Base-by-base conservation (phyloP, 2,797 vertebrate species). In the Sebastes minor region DNA sequence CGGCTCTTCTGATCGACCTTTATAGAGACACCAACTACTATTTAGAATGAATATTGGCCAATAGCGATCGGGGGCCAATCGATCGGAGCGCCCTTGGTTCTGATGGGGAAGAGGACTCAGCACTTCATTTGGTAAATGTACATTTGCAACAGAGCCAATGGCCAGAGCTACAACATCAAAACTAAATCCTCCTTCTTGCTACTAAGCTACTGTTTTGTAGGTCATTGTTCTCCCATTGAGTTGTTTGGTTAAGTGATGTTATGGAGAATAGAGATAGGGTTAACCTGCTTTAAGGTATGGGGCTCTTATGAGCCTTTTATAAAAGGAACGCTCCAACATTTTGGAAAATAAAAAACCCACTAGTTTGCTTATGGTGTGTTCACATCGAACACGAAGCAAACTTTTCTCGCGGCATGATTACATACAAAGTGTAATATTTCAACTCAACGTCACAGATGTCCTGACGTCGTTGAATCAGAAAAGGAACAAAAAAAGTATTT, bases 301-400 rank as follows among this genome's bases (percentile, higher is more conserved):
- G n/a, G 30, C 3, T 64, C 0, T 28, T 16, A 13, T 38, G 6
- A 53, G 25, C 16, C 35, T 33, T 55, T 52, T 23, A 12, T 3
- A 10, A 64, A 65, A 65, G 7, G 55, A 71, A 62, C 66, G 61
- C 71, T 27, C 59, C 59, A 55, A 60, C 53, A 70, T 70, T 64
- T 64, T 32, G 9, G 49, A 18, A 64, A 30, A 27, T 5, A 12
- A 30, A 18, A 46, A 46, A 8, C 6, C 7, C 30, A 53, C 14
- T 5, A 38, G 2, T 20, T 18, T 46, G 32, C 9, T 9, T 4
- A 64, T 25, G 22, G 33, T 23, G 33, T 16, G 32, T 63, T 35
- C 9, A n/a, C 59, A 32, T 18, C 59, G 2, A 35, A 63, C 22
- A 14, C 22, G 4, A 35, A 63, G 33, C n/a, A n/a, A 61, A 62